Conservation (phyloP, 2,888 invertebrate genomes). For the Petrolisthes cinctipes region DNA sequence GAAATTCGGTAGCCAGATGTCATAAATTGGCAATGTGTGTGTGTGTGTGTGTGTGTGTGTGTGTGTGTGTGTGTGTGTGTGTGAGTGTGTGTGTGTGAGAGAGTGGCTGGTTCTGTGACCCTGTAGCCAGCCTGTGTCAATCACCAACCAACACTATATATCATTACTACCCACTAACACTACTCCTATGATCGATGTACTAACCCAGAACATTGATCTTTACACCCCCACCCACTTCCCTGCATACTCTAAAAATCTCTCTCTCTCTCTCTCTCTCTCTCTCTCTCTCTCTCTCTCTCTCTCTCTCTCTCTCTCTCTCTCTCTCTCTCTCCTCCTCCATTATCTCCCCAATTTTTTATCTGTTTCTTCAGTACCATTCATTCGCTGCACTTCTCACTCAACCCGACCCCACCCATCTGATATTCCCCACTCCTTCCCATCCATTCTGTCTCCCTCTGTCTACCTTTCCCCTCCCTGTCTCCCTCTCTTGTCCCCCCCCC, state of each 20-base stretch:
- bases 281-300: constrained; percentile 30
- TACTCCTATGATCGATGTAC: no score
- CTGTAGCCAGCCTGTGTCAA: no score
- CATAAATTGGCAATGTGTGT: neutral
- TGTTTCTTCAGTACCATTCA: neutral
- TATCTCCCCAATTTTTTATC: neutral
- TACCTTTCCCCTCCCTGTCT: neutral
- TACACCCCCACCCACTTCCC: no score
- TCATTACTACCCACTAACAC: no score
- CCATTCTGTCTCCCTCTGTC: neutral
- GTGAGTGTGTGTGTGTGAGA: neutral
- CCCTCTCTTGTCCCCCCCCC: neutral
- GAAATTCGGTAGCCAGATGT: neutral
- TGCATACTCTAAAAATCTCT: neutral
- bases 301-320: constrained; percentile 20
- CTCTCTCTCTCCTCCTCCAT: neutral
- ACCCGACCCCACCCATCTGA: neutral
- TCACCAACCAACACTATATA: no score
- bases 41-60: neutral
- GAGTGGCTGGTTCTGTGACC: neutral
- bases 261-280: constrained; percentile 26
- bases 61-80: neutral
- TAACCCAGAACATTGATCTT: no score
- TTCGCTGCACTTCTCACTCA: neutral
- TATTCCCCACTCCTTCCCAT: neutral